These are phyloP conservation scores for Axis porcinus DNA, from an alignment of 2,113 vertebrate genomes.

Conservation along the genomic window DNA sequence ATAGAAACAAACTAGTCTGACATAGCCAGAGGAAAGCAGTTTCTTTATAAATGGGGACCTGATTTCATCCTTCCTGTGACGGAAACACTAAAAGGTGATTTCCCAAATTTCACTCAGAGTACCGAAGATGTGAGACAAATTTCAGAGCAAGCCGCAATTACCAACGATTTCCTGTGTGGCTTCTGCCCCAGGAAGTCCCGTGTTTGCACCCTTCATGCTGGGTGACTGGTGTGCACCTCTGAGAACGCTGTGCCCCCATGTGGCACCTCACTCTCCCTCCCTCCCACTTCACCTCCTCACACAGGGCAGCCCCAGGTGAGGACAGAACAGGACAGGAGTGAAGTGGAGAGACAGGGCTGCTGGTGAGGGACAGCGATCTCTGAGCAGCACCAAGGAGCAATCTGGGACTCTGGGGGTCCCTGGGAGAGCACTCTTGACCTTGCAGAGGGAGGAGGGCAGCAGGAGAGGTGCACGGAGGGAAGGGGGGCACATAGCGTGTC, in stretches of 20 bases:
- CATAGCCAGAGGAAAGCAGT: neutral
- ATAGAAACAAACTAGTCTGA: neutral
- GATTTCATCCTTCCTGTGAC: neutral
- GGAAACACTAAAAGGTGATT: neutral
- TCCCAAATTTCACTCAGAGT: neutral
- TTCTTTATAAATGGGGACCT: neutral
- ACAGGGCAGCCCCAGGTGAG: neutral
- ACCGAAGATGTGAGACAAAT: neutral
- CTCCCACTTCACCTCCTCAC: neutral
- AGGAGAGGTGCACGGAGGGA: too few relatives aligned
- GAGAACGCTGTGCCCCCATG: accelerated
- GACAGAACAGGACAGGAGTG: neutral
- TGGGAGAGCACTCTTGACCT: neutral
- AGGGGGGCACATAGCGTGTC: accelerated
- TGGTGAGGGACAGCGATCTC: neutral
- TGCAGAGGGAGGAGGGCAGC: neutral
- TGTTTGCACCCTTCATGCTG: neutral
- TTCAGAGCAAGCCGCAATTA: neutral
- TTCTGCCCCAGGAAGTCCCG: neutral
- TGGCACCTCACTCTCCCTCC: neutral
- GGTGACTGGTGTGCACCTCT: neutral
- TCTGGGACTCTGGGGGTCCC: neutral
- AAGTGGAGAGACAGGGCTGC: neutral
- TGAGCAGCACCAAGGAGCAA: neutral
- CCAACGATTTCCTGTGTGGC: neutral